Base-by-base conservation (phyloP, 2,797 vertebrate species). In the Manis javanica region DNA sequence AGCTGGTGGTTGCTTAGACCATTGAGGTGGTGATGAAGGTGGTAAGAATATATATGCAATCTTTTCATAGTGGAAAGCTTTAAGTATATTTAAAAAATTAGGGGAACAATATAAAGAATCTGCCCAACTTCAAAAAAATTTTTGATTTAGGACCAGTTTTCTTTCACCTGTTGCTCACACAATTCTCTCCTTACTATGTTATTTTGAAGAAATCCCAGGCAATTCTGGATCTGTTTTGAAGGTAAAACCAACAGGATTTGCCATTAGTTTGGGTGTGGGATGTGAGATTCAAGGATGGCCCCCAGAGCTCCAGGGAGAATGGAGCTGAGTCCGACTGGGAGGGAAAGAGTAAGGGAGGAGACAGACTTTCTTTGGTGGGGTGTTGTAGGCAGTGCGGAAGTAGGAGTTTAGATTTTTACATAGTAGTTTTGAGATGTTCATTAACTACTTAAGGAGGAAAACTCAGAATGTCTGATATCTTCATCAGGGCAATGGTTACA, bases 171-270 rank as follows among this genome's bases (percentile, higher is more conserved):
- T 74, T 74, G 66, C 10, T 10, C 29, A 55, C 31, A 26, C 14
- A 42, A 8, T 77, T 77, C 29, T 63, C n/a, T 5, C 29, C 29
- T 26, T 86, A 64, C 16, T 37, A 4, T 71, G 46, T 77, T 77
- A 69, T 77, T 92, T 69, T 55, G 42, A 92, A 95, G 61, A 83
- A 68, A 92, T 88, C 29, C 24, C 68, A 46, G 57, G 64, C 19
- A 81, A 64, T 71, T 64, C 37, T 89, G 68, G 9, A 26, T 79
- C 18, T 63, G 8, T 79, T 63, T 81, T 71, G 63, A 81, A 39
- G n/a, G 11, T 39, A 14, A 39, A 75, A 68, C 8, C n/a, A 39
- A 26, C 8, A 59, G 39, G 14, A 75, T 75, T 89, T 66, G 21
- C 55, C 71, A 18, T 55, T 37, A 46, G 23, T 86, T 86, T 79